These are phyloP conservation scores for Melangyna quadrimaculata DNA, from an alignment of 2,888 invertebrate species.

Conservation along the genomic window DNA sequence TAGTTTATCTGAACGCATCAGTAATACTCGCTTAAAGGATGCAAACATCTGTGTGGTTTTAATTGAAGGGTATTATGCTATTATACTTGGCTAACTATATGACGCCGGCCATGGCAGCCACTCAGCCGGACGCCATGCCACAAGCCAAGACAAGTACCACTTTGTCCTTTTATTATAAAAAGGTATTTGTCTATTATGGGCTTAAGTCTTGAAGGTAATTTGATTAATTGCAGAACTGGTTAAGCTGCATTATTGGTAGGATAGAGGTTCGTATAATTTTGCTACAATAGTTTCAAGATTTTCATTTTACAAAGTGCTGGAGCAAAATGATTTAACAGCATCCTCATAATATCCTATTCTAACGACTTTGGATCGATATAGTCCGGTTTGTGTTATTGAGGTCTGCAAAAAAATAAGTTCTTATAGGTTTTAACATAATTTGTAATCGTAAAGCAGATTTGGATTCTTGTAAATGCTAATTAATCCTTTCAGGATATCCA, in stretches of 20 bases:
- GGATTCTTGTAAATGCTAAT: no score
- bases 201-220: conserved; percentile 25
- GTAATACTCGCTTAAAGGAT: conserved; percentile 18
- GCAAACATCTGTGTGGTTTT: conserved; percentile 33
- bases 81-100: conserved; percentile 24
- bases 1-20: not conserved
- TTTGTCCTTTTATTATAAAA: conserved; percentile 14
- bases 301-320: not conserved
- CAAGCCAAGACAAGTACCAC: conserved; percentile 36
- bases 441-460: not conserved
- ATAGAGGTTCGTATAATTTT: not conserved
- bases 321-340: not conserved
- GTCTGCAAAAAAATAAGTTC: not conserved
- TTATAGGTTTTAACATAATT: not conserved
- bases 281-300: not conserved
- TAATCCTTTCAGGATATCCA: not conserved
- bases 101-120: not conserved
- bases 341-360: not conserved
- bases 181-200: conserved; percentile 13
- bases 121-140: not conserved
- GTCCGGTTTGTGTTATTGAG: not conserved
- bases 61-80: conserved; percentile 32
- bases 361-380: not conserved
- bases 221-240: conserved; percentile 46
- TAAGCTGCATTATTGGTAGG: not conserved